Evolutionary conservation across 2,888 invertebrate species (phyloP), one percentile per base, ranked within the genome.

Genomic region (Synergus laeviventris): DNA sequence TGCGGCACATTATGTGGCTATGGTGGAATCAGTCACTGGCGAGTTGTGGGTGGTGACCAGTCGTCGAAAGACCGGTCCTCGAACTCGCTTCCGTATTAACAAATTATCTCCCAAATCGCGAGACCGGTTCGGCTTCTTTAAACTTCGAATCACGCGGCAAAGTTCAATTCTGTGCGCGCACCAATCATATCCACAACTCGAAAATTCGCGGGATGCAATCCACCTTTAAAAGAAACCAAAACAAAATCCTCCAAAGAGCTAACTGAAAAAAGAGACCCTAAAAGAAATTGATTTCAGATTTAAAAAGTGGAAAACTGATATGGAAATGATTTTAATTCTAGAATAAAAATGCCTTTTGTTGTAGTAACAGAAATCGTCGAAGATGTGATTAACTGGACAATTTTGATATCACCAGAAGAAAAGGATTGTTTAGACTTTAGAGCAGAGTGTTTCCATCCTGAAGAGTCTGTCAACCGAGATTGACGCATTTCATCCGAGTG

Each of bases 21-120:
- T 88, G 88, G 87, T 87, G 87, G 87, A 89, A 90, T 89, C 90
- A 90, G 90, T 90, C 89, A 89, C 87, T 88, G 86, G 87, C 88
- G 87, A 89, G 89, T 89, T 89, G 89, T 89, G 89, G 89, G 88
- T 88, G 89, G 89, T 87, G 89, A 88, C 87, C 87, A 87, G 89
- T 90, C 88, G 85, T 81, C 78, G 66, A 66, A 66, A 21, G 45
- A 45, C 66, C 42, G 16, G 45, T 70, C 70, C 49, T 36, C 31
- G 9, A 70, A 49, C 31, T 49, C 11, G n/a, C n/a, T 70, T 31
- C 45, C 66, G 66, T 49, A 70, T 70, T 49, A 54, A 45, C 12
- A 42, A 64, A 64, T 11, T 31, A 36, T 49, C 49, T 49, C n/a
- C n/a, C 49, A 36, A 70, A 70, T 70, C 70, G 31, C 31, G n/a